phyloP scores from a whole-genome alignment of 2,888 invertebrate species.

The Macrosiphum euphorbiae region DNA sequence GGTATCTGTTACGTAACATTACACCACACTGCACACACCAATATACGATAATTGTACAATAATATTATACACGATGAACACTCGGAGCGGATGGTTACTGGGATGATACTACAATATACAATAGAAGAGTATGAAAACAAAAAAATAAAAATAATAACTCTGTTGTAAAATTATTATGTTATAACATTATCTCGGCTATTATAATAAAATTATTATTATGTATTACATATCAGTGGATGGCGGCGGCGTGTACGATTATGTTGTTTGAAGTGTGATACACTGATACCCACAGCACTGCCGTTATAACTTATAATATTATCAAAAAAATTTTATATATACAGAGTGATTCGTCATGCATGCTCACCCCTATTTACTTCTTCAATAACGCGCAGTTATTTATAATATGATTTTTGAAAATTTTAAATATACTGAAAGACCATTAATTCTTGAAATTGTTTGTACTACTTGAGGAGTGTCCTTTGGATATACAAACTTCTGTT shows the following conservation, averaged over 20 bases:
- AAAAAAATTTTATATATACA: neutral
- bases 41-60: neutral
- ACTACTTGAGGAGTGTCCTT: too few species aligned
- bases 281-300: neutral
- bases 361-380: neutral
- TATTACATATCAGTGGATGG: neutral
- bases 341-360: neutral
- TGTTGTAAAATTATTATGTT: neutral
- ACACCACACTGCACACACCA: neutral
- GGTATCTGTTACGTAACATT: slow-evolving; percentile 35
- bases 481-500: too few species aligned
- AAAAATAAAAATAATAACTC: neutral
- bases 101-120: neutral
- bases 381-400: neutral
- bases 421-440: neutral
- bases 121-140: neutral
- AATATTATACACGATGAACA: neutral
- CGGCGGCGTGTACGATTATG: neutral
- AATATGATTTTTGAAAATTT: neutral
- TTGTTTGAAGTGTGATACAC: neutral
- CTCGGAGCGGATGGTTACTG: neutral
- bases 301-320: neutral
- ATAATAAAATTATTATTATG: neutral
- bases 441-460: too few species aligned
- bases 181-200: neutral